Percentiles rank a stretch among this genome's conserved stretches.
Conservation (phyloP, 2,113 vertebrate species). For the Plecotus auritus region DNA sequence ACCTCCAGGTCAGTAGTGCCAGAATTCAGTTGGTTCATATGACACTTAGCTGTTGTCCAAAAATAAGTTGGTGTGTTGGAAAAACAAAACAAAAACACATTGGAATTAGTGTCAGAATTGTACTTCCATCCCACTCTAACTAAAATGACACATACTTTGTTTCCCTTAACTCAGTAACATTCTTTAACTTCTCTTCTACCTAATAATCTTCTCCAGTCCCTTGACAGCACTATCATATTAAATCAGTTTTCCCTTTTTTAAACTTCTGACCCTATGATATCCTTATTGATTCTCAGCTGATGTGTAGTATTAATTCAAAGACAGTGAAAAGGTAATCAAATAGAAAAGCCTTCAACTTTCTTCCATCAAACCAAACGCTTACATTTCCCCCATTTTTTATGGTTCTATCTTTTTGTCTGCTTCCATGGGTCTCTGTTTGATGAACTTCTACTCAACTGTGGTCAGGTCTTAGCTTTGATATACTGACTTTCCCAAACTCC, state of each 20-base stretch:
- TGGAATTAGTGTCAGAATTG: not conserved
- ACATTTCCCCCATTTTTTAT: not conserved
- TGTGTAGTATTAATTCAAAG: slow-evolving; percentile 10
- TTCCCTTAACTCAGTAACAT: not conserved
- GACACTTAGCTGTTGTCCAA: not conserved
- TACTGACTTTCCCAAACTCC: not conserved
- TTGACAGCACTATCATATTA: not conserved
- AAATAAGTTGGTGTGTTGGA: not conserved
- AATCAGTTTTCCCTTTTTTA: not conserved
- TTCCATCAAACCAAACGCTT: not conserved
- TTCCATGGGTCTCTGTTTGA: not conserved
- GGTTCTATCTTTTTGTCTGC: not conserved
- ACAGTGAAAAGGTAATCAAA: not conserved
- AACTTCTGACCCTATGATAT: not conserved
- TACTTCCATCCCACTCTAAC: not conserved
- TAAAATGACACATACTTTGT: not conserved
- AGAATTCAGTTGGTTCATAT: not conserved
- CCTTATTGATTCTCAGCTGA: not conserved
- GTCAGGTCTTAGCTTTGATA: not conserved
- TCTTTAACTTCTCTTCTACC: not conserved
- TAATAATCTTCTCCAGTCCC: not conserved
- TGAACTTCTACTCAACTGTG: not conserved
- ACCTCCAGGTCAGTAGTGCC: not conserved
- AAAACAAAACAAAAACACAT: not conserved
- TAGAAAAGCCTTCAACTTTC: not conserved